Base-by-base conservation (phyloP, 2,113 vertebrate genomes). In the Meles meles region DNA sequence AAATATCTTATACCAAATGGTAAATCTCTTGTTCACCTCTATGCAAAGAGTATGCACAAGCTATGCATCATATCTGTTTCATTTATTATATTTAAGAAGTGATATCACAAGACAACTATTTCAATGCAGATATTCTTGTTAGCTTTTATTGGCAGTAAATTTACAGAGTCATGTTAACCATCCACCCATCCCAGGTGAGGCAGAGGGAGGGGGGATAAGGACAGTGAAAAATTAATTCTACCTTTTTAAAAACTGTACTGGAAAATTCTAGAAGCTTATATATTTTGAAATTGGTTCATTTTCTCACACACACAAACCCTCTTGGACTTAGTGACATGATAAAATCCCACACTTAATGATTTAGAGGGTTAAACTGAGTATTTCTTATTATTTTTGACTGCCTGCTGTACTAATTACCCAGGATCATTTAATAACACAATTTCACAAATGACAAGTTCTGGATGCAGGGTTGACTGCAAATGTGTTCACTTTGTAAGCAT, bases 1-100 rank as follows among this genome's bases (percentile, higher is more conserved):
- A 98, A 98, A 97, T 98, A 98, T 97, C 97, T 97, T 98, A 76
- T 57, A 89, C 95, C 89, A 98, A 98, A 98, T 96, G 88, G 96
- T 97, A 98, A 98, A 98, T 97, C 98, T 96, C 98, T 98, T 90
- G 94, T 94, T 98, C 98, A 97, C 96, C 90, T 90, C 97, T 93
- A 94, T 97, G 95, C 97, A 97, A 97, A 98, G 88, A 96, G 4
- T 93, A 96, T 97, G 94, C 87, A 98, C 91, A 97, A 98, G 96
- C 88, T 90, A 42, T 23, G 31, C 67, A 95, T 98, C 12, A 23
- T 93, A 96, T 93, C 67, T 92, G 37, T 92, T 98, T 98, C 94
- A 86, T 94, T 97, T 97, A 94, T 95, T 98, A 95, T 3, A 0
- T 98, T 98, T 97, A 98, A 98, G 85, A 94, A 98, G 74, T 89